Evolutionary conservation across 2,888 invertebrate genomes (phyloP).

Genomic region (Tribolium freemani): DNA sequence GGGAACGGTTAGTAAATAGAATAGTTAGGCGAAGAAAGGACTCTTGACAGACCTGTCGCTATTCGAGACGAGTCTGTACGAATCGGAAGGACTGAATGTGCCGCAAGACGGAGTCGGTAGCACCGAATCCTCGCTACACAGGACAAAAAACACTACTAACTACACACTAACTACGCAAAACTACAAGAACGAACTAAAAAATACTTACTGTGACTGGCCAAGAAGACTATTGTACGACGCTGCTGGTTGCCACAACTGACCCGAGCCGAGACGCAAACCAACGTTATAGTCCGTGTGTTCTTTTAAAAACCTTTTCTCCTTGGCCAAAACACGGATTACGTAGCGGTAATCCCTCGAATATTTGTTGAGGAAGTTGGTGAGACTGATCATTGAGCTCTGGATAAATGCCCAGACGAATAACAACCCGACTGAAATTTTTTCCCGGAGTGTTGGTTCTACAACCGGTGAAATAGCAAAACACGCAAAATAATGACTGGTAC

Average conservation of each 20-base stretch:
- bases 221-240: conserved; percentile 65
- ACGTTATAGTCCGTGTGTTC: conserved; percentile 80
- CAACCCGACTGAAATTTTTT: conserved; percentile 71
- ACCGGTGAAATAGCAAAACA: conserved; percentile 8
- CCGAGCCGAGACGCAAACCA: conserved; percentile 76
- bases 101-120: conserved; percentile 59
- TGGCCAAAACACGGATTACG: conserved; percentile 88
- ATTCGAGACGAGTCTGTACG: conserved; percentile 60
- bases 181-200: conserved; percentile 34
- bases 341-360: conserved; percentile 96
- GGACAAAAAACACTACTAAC: conserved; percentile 53
- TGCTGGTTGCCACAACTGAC: conserved; percentile 75
- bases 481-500: conserved; percentile 20
- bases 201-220: conserved; percentile 61
- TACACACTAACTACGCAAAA: conserved; percentile 52
- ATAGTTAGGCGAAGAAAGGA: conserved; percentile 14
- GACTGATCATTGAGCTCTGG: conserved; percentile 83
- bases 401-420: conserved; percentile 80
- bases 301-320: conserved; percentile 91
- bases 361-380: conserved; percentile 86
- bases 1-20: conserved; percentile 22
- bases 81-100: conserved; percentile 64
- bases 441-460: conserved; percentile 66
- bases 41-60: conserved; percentile 61
- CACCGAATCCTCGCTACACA: conserved; percentile 59